Percentiles rank a stretch among this genome's conserved stretches.
Conservation (phyloP, 2,797 vertebrate genomes). For the Danio albolineatus region DNA sequence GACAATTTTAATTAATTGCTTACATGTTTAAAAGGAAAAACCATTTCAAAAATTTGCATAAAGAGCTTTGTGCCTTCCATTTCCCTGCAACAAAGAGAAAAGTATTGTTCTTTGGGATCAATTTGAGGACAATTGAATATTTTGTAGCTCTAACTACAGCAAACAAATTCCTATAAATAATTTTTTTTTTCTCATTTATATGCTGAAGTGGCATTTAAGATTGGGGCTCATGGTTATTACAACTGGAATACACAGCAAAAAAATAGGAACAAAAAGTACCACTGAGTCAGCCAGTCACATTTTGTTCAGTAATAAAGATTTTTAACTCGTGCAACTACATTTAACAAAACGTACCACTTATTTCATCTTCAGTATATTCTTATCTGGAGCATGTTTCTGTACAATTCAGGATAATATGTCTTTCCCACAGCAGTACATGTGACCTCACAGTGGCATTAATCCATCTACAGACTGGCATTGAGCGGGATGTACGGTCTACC, state of each 20-base stretch:
- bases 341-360: conserved; percentile 83
- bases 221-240: conserved; percentile 78
- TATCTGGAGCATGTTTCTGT: conserved; percentile 82
- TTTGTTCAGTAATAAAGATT: conserved; percentile 80
- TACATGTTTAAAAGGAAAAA: conserved; percentile 73
- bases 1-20: conserved; percentile 81
- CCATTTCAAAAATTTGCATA: conserved; percentile 83
- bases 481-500: neutral
- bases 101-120: conserved; percentile 85
- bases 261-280: conserved; percentile 79
- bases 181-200: conserved; percentile 84
- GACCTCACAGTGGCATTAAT: conserved; percentile 68
- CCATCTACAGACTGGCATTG: conserved; percentile 23
- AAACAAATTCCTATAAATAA: conserved; percentile 86
- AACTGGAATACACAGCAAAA: conserved; percentile 74
- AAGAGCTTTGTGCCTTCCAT: conserved; percentile 85
- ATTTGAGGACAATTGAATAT: conserved; percentile 80
- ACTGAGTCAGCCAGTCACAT: conserved; percentile 82
- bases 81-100: conserved; percentile 85
- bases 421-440: conserved; percentile 80
- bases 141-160: conserved; percentile 83
- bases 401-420: conserved; percentile 79
- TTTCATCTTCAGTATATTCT: conserved; percentile 84
- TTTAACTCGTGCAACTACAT: conserved; percentile 84
- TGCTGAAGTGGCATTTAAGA: conserved; percentile 83